phyloP scores from a whole-genome alignment of 2,888 invertebrate genomes.

The Oscheius onirici region DNA sequence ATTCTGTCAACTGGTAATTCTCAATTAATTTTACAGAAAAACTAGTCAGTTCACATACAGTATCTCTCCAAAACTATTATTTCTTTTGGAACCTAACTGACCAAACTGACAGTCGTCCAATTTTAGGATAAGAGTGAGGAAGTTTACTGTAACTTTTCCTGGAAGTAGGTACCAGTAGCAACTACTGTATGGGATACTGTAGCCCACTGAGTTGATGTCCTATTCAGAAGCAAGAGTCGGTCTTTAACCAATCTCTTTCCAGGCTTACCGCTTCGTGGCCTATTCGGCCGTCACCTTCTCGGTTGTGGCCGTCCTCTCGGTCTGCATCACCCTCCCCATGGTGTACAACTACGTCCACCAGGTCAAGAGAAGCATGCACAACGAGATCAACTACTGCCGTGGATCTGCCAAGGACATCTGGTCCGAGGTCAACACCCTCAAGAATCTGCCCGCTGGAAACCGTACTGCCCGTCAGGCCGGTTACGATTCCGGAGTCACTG shows the following conservation, averaged over 20 bases:
- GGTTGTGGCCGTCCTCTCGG: constrained; percentile 56
- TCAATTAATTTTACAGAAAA: no score
- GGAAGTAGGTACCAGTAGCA: no score
- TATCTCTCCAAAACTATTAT: no score
- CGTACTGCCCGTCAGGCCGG: constrained; percentile 57
- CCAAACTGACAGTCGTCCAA: no score
- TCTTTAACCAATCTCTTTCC: neutral
- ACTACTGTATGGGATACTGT: no score
- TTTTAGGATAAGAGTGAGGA: no score
- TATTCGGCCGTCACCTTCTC: constrained; percentile 59
- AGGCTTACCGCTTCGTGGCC: constrained; percentile 57
- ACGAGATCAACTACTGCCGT: constrained; percentile 69
- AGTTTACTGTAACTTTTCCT: no score
- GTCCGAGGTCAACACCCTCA: constrained; percentile 59
- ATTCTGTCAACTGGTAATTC: no score
- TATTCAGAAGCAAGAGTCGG: no score
- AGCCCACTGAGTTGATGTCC: no score
- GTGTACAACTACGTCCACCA: constrained; percentile 71
- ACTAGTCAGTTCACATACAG: no score
- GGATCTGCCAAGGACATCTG: constrained; percentile 61
- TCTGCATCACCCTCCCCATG: constrained; percentile 66
- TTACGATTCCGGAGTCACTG: constrained; percentile 32
- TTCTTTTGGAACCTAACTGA: no score
- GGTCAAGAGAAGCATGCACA: constrained; percentile 68
- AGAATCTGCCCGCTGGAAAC: constrained; percentile 56